These are phyloP conservation scores for Sphaerophoria rueppellii DNA, from an alignment of 2,888 invertebrate species.

Conservation along the genomic window DNA sequence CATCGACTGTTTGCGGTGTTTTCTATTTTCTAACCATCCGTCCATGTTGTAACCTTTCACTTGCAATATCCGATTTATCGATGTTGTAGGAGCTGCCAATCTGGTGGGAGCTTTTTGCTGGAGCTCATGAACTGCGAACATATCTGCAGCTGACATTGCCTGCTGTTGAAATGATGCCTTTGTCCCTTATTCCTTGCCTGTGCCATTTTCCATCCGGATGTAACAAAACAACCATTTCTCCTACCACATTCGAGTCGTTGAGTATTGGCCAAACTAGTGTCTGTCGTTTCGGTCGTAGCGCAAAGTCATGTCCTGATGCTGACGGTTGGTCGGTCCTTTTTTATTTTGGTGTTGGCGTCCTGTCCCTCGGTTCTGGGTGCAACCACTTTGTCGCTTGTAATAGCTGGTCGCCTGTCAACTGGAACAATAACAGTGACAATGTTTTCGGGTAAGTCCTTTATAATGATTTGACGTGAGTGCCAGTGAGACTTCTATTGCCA, in stretches of 20 bases:
- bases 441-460: slow-evolving; percentile 67
- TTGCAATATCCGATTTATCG: not conserved
- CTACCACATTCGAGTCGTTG: no score
- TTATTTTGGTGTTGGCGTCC: slow-evolving; percentile 6
- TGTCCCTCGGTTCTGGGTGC: slow-evolving; percentile 3
- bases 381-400: not conserved
- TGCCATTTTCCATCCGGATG: slow-evolving; percentile 44
- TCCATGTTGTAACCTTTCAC: no score
- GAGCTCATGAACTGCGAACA: slow-evolving; percentile 57
- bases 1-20: slow-evolving; percentile 28
- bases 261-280: no score
- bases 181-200: slow-evolving; percentile 31
- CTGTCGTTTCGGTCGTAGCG: no score
- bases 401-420: slow-evolving; percentile 65
- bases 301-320: no score
- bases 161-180: slow-evolving; percentile 68
- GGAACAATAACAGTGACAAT: slow-evolving; percentile 72
- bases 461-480: slow-evolving; percentile 67
- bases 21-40: not conserved
- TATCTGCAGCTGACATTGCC: slow-evolving; percentile 72
- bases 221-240: slow-evolving; percentile 61
- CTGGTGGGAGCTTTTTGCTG: slow-evolving; percentile 17
- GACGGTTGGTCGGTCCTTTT: slow-evolving; percentile 7
- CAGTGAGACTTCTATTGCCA: slow-evolving; percentile 27
- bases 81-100: slow-evolving; percentile 42